Conservation (phyloP, 1,140 invertebrate species). For the Aphidius ervi region DNA sequence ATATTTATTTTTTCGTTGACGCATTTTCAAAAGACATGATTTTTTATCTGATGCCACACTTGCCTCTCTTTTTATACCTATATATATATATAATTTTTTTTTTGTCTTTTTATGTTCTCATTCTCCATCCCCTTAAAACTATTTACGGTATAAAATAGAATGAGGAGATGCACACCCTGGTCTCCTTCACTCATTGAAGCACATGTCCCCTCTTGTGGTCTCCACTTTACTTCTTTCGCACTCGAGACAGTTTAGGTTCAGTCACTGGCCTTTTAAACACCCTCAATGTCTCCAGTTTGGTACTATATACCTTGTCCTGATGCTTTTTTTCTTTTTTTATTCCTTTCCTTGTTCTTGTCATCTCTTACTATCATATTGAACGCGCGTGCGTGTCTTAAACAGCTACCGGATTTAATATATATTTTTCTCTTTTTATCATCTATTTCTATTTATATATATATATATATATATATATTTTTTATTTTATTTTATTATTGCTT, state of each 20-base stretch:
- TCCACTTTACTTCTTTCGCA: not conserved
- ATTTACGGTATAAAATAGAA: not conserved
- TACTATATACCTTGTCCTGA: slow-evolving; percentile 1
- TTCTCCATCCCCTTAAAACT: not conserved
- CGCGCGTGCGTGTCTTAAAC: too few relatives aligned
- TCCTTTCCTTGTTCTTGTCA: slow-evolving; percentile 10
- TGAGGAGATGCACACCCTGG: slow-evolving; percentile 5
- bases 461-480: too few relatives aligned
- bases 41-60: too few relatives aligned
- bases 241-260: slow-evolving; percentile 29
- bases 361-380: too few relatives aligned
- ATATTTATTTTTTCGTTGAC: too few relatives aligned
- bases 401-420: too few relatives aligned
- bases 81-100: too few relatives aligned
- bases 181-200: not conserved
- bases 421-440: not conserved
- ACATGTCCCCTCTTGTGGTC: not conserved
- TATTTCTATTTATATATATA: not conserved
- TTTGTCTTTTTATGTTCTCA: not conserved
- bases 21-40: too few relatives aligned
- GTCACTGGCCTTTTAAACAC: slow-evolving; percentile 14
- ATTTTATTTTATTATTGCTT: slow-evolving; percentile 1
- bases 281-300: slow-evolving; percentile 8
- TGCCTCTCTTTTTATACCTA: too few relatives aligned
- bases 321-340: not conserved